phyloP scores from a whole-genome alignment of 1,140 invertebrate genomes.

The Galleria mellonella region DNA sequence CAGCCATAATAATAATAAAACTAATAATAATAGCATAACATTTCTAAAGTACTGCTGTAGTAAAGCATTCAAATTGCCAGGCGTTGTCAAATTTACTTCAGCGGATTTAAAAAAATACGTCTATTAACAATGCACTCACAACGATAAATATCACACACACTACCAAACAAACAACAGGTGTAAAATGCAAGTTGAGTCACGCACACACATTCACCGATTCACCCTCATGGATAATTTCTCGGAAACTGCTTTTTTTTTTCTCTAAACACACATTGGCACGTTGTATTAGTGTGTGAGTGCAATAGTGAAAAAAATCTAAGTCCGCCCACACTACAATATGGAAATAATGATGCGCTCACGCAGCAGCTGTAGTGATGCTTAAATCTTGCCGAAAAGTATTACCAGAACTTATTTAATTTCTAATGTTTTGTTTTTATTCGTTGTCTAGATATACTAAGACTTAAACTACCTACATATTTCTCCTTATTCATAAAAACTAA shows the following conservation, averaged over 20 bases:
- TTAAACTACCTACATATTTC: no score
- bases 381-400: no score
- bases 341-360: conserved; percentile 12
- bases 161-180: conserved; percentile 21
- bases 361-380: background rate
- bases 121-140: conserved; percentile 53
- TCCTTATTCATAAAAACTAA: no score
- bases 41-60: background rate
- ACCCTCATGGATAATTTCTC: conserved; percentile 3
- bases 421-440: no score
- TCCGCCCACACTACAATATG: background rate
- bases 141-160: no score
- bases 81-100: conserved; percentile 63
- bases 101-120: conserved; percentile 48
- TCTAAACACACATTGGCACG: background rate
- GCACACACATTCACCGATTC: conserved; percentile 20
- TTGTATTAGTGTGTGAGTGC: background rate
- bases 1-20: no score
- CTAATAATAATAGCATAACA: no score
- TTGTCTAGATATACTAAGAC: no score
- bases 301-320: background rate
- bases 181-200: conserved; percentile 21
- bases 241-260: background rate
- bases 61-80: conserved; percentile 35
- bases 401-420: no score